Percentiles rank a stretch among this genome's conserved stretches.
These are phyloP conservation scores for Barbus barbus DNA, from an alignment of 2,113 vertebrate species.

Conservation along the genomic window DNA sequence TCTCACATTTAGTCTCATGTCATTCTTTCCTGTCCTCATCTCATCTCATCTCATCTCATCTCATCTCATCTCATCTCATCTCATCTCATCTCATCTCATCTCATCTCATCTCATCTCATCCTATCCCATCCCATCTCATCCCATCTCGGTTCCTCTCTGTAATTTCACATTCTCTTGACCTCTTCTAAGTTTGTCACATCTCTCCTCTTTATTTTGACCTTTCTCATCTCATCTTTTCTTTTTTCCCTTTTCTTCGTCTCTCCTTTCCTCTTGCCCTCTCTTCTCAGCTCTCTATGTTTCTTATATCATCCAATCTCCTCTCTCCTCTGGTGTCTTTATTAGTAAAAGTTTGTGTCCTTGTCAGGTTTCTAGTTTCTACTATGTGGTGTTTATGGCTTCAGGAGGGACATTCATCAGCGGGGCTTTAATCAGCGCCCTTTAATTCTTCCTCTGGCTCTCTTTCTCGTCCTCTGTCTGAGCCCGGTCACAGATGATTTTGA, in stretches of 20 bases:
- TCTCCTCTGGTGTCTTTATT: constrained; percentile 14
- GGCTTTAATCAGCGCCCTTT: constrained; percentile 12
- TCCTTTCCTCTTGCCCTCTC: background rate
- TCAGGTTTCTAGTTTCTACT: constrained; percentile 38
- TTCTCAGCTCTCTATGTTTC: background rate
- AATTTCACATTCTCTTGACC: background rate
- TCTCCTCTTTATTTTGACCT: background rate
- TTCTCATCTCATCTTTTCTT: background rate
- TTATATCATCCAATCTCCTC: background rate
- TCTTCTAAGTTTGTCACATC: background rate
- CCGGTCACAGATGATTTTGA: constrained; percentile 22
- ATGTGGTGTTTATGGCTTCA: constrained; percentile 47
- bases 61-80: too few species aligned
- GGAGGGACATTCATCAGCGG: constrained; percentile 23
- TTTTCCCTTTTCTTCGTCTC: background rate
- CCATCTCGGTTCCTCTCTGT: background rate
- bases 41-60: too few species aligned
- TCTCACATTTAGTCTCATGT: background rate
- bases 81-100: too few species aligned
- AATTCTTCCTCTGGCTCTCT: constrained; percentile 22
- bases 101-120: too few species aligned
- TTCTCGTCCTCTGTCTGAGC: background rate
- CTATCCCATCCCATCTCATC: background rate
- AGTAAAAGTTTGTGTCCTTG: constrained; percentile 37
- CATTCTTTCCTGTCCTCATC: too few species aligned